Conservation (phyloP, 1,140 invertebrate genomes). For the Drosophila parabipectinata region DNA sequence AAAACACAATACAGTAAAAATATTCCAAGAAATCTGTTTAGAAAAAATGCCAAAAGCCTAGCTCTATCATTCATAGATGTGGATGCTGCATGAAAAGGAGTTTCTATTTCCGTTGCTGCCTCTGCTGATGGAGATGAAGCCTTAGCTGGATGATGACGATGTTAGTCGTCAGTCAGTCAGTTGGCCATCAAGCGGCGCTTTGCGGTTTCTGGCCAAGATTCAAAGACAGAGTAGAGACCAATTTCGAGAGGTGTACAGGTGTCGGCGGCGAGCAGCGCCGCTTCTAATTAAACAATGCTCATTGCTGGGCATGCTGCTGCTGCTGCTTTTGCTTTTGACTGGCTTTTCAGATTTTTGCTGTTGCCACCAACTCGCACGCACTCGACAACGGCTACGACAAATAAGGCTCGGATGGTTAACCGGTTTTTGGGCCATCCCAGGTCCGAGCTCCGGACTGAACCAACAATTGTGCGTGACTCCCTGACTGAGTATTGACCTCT, state of each 20-base stretch:
- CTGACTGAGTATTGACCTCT: conserved; percentile 58
- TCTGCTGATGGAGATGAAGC: conserved; percentile 8
- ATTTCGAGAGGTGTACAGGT: conserved; percentile 51
- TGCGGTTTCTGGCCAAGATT: conserved; percentile 63
- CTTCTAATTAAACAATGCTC: conserved; percentile 77
- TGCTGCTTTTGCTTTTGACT: conserved; percentile 18
- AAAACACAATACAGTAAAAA: background rate
- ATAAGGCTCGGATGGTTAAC: conserved; percentile 54
- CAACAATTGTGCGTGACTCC: conserved; percentile 47
- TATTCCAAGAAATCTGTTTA: background rate
- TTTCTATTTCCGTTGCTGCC: conserved; percentile 21
- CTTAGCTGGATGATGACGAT: conserved; percentile 17
- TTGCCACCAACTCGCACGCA: conserved; percentile 30
- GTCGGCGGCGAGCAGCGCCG: conserved; percentile 57
- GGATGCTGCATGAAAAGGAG: background rate
- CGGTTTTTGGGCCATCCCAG: conserved; percentile 42
- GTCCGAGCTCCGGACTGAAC: conserved; percentile 12
- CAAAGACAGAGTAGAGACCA: conserved; percentile 16
- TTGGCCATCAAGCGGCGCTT: conserved; percentile 78
- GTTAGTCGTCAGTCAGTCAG: conserved; percentile 66
- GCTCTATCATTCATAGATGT: background rate
- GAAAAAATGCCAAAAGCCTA: background rate
- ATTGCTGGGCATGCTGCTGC: conserved; percentile 13
- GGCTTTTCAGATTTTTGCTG: conserved; percentile 8
- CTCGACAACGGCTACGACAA: conserved; percentile 42